Evolutionary conservation across 2,888 invertebrate species (phyloP).

Genomic region (Quadroppia sp.): DNA sequence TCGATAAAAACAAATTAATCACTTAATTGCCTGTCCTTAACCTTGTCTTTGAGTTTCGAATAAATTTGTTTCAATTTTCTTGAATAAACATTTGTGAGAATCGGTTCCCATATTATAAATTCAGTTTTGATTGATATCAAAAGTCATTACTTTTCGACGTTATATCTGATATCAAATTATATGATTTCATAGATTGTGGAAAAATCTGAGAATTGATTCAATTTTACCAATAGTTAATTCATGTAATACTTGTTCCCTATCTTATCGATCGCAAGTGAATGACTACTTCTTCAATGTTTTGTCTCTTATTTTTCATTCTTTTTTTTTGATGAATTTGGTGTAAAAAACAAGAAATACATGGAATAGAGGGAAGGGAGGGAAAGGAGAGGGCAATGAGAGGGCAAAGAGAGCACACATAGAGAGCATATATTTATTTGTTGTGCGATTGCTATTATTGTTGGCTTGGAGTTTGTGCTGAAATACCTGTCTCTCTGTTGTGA

Average conservation of each 20-base stretch:
- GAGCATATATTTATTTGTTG: slow-evolving; percentile 19
- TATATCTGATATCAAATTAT: background rate
- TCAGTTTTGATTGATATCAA: slow-evolving; percentile 17
- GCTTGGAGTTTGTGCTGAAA: background rate
- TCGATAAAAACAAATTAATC: background rate
- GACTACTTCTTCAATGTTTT: background rate
- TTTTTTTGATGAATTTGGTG: background rate
- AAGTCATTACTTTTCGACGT: background rate
- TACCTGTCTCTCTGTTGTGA: slow-evolving; percentile 19
- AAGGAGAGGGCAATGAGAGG: background rate
- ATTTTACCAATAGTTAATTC: slow-evolving; percentile 18
- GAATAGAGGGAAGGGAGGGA: background rate
- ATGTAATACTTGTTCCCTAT: background rate
- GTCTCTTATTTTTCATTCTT: background rate
- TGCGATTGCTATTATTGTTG: slow-evolving; percentile 28
- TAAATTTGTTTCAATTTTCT: background rate
- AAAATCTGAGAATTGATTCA: slow-evolving; percentile 12
- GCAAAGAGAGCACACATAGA: background rate
- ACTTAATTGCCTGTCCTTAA: background rate
- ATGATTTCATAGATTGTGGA: background rate
- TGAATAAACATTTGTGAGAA: too few species aligned
- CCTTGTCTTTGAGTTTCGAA: slow-evolving; percentile 4
- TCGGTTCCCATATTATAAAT: slow-evolving; percentile 24
- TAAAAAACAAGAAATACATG: background rate
- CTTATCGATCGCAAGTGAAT: background rate